Evolutionary conservation across 2,888 invertebrate genomes (phyloP).

Genomic region (Dryobota labecula): DNA sequence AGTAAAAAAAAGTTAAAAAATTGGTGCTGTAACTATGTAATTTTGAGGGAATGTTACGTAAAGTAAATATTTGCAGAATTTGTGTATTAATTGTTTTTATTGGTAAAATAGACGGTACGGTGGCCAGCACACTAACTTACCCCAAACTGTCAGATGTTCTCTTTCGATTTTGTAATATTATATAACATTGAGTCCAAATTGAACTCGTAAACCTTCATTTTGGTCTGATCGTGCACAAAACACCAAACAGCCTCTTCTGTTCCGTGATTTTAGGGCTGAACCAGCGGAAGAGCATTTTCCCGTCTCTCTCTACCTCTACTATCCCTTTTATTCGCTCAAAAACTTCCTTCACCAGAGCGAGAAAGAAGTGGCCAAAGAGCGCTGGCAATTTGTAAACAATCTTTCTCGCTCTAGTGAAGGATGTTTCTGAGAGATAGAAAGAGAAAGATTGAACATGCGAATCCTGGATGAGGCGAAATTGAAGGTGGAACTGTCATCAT

Average conservation of each 20-base stretch:
- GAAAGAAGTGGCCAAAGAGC: background rate
- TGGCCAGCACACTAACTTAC: too few species aligned
- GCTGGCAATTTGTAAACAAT: too few species aligned
- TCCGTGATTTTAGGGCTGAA: background rate
- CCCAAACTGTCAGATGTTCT: too few species aligned
- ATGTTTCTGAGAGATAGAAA: background rate
- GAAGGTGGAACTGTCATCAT: background rate
- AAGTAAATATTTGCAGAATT: slow-evolving; percentile 40
- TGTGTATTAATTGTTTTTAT: slow-evolving; percentile 24
- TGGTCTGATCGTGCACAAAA: background rate
- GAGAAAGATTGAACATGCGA: background rate
- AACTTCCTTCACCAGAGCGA: background rate
- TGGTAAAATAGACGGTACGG: slow-evolving; percentile 11
- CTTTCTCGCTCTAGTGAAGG: background rate
- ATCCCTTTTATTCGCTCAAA: background rate
- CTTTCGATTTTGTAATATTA: too few species aligned
- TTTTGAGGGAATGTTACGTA: slow-evolving; percentile 41
- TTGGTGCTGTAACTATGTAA: slow-evolving; percentile 41
- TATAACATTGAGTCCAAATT: background rate
- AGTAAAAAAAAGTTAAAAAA: slow-evolving; percentile 17
- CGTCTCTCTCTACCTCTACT: background rate
- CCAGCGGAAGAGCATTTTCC: background rate
- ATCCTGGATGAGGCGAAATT: background rate
- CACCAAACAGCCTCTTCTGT: background rate
- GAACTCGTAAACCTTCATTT: background rate